Evolutionary conservation across 2,888 invertebrate species (phyloP).

Genomic region (Chorisops tibialis): DNA sequence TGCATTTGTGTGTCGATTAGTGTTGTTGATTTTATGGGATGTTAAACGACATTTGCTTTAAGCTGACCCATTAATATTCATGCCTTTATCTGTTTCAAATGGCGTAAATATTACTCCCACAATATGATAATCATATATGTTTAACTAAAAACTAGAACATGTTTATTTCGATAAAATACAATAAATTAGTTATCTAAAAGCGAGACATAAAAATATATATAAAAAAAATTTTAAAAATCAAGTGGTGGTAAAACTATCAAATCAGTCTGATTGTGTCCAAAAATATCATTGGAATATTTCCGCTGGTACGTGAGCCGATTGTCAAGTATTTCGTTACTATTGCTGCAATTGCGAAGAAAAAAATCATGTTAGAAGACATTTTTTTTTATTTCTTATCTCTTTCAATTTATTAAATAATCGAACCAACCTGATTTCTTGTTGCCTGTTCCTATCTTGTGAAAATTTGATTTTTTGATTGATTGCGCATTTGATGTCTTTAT

Average conservation of each 20-base stretch:
- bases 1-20: no score
- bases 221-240: slow-evolving; percentile 6
- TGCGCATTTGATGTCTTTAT: slow-evolving; percentile 30
- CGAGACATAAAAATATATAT: not conserved
- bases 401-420: not conserved
- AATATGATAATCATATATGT: not conserved
- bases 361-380: no score
- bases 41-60: no score
- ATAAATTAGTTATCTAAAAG: slow-evolving; percentile 16
- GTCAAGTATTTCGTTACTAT: slow-evolving; percentile 26
- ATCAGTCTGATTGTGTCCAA: slow-evolving; percentile 29
- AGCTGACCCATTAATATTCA: no score
- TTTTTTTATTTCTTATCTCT: not conserved
- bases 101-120: slow-evolving; percentile 11
- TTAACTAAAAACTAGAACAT: slow-evolving; percentile 8
- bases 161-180: slow-evolving; percentile 17
- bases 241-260: slow-evolving; percentile 17
- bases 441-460: not conserved
- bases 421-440: slow-evolving; percentile 14
- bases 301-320: slow-evolving; percentile 25
- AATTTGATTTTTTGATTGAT: slow-evolving; percentile 29
- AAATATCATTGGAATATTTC: slow-evolving; percentile 25
- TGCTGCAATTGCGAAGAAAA: slow-evolving; percentile 3
- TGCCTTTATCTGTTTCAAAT: slow-evolving; percentile 9
- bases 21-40: no score